phyloP scores from a whole-genome alignment of 1,140 invertebrate genomes.

The Drosophila nigrodunni region DNA sequence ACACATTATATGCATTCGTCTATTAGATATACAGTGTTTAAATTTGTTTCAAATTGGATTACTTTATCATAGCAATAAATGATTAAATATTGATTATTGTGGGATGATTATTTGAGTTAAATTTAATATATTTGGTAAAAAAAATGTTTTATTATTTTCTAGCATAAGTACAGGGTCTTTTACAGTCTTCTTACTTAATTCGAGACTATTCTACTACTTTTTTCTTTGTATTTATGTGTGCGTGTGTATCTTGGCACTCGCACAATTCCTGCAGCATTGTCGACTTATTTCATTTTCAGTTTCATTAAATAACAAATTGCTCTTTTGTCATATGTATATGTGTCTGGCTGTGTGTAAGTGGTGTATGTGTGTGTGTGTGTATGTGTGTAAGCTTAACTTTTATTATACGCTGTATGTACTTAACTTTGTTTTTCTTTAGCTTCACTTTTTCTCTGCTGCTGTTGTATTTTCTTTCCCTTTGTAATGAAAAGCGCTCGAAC shows the following conservation, averaged over 20 bases:
- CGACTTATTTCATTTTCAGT: slow-evolving; percentile 61
- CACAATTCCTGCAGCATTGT: slow-evolving; percentile 51
- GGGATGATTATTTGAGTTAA: too few relatives aligned
- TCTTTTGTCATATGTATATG: slow-evolving; percentile 45
- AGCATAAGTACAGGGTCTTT: too few relatives aligned
- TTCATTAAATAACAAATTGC: slow-evolving; percentile 64
- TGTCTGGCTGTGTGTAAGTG: not conserved
- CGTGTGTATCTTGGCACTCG: slow-evolving; percentile 15
- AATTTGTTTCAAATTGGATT: too few relatives aligned
- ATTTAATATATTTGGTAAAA: too few relatives aligned
- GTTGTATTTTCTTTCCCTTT: slow-evolving; percentile 7
- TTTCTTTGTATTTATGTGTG: not conserved
- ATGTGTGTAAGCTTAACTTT: slow-evolving; percentile 38
- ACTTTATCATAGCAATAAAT: too few relatives aligned
- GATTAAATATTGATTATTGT: too few relatives aligned
- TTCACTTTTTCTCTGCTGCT: slow-evolving; percentile 2
- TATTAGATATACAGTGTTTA: too few relatives aligned
- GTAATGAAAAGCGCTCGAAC: slow-evolving; percentile 22
- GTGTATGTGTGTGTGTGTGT: slow-evolving; percentile 5
- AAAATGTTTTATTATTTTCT: too few relatives aligned
- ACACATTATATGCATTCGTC: too few relatives aligned
- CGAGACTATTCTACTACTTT: too few relatives aligned
- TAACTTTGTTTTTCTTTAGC: slow-evolving; percentile 26
- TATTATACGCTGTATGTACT: slow-evolving; percentile 40
- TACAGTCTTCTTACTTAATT: too few relatives aligned